A percentile compares a stretch with the other conserved stretches of the same genome.
phyloP scores from a whole-genome alignment of 2,888 invertebrate species.

The Adelphocoris suturalis region DNA sequence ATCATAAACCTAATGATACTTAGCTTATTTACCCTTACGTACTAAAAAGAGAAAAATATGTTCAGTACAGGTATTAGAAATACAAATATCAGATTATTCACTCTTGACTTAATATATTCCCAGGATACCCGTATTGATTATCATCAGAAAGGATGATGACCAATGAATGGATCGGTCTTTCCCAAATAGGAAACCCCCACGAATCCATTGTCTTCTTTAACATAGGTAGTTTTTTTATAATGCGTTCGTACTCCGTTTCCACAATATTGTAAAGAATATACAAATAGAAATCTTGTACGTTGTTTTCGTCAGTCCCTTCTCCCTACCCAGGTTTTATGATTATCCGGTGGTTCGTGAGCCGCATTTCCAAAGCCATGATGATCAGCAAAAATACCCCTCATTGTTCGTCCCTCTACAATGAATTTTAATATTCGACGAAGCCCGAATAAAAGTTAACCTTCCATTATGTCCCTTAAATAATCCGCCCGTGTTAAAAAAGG shows the following conservation, averaged over 20 bases:
- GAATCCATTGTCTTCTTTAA: too few relatives aligned
- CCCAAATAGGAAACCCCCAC: too few relatives aligned
- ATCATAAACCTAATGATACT: too few relatives aligned
- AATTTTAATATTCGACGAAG: constrained; percentile 63
- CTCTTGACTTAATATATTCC: too few relatives aligned
- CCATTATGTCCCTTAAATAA: constrained; percentile 31
- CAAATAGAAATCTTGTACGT: neutral
- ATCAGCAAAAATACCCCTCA: constrained; percentile 19
- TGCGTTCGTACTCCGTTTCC: neutral
- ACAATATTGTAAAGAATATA: neutral
- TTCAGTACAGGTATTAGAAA: too few relatives aligned
- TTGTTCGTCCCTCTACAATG: constrained; percentile 57
- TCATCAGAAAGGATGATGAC: too few relatives aligned
- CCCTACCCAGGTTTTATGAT: neutral
- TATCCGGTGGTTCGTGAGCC: constrained; percentile 1
- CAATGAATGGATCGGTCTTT: too few relatives aligned
- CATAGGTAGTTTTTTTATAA: neutral
- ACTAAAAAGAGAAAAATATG: too few relatives aligned
- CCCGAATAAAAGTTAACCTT: constrained; percentile 54
- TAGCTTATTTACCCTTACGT: too few relatives aligned
- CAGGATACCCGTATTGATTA: too few relatives aligned
- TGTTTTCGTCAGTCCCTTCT: too few relatives aligned
- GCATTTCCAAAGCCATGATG: constrained; percentile 25
- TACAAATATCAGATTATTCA: too few relatives aligned
- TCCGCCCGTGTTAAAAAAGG: neutral